Evolutionary conservation across 2,888 invertebrate genomes (phyloP).

Genomic region (Lacanobia wlatinum): DNA sequence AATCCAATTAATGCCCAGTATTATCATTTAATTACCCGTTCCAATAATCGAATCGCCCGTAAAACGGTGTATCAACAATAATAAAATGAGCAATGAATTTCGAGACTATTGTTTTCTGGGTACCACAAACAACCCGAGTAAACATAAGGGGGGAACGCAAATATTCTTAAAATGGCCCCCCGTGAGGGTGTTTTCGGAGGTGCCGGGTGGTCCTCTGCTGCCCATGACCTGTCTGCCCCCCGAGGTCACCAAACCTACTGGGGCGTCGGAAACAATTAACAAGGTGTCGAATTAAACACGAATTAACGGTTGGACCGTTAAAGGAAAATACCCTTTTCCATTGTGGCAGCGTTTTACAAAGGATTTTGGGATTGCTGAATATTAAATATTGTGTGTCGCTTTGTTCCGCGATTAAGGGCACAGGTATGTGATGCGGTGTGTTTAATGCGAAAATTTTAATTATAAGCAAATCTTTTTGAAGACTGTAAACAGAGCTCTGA

Average conservation of each 20-base stretch:
- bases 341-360: constrained; percentile 87
- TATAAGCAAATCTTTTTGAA: constrained; percentile 69
- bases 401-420: constrained; percentile 84
- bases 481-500: constrained; percentile 54
- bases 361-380: constrained; percentile 89
- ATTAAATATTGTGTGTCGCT: constrained; percentile 89
- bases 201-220: constrained; percentile 79
- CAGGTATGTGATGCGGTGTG: constrained; percentile 77
- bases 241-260: constrained; percentile 89
- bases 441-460: constrained; percentile 78
- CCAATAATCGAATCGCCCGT: constrained; percentile 90
- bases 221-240: constrained; percentile 79
- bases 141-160: constrained; percentile 88
- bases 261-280: constrained; percentile 90
- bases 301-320: constrained; percentile 89
- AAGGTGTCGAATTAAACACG: constrained; percentile 91
- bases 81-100: constrained; percentile 91
- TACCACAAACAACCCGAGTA: constrained; percentile 90
- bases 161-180: constrained; percentile 90
- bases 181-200: constrained; percentile 76
- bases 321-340: constrained; percentile 90
- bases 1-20: constrained; percentile 89
- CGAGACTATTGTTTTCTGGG: constrained; percentile 90
- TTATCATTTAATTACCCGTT: constrained; percentile 90
- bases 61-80: constrained; percentile 90